Evolutionary conservation across 2,113 vertebrate genomes (phyloP), one percentile per base, ranked within the genome.

Genomic region (Agapornis roseicollis): DNA sequence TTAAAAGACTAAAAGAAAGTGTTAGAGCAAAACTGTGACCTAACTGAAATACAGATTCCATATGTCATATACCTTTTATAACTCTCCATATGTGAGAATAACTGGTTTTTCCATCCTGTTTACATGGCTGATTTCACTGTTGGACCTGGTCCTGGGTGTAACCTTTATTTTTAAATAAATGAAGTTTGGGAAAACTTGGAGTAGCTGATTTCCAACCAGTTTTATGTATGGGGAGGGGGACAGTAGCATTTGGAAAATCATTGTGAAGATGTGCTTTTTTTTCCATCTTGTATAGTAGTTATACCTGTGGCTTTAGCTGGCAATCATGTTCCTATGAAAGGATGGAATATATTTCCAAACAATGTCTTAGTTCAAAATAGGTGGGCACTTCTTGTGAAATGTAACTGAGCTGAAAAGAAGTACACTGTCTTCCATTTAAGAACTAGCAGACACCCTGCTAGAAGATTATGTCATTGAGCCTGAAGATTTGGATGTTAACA

Each of bases 61-160:
- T 92, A 90, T 92, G 93, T 81, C 86, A 90, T 44, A 69, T 93
- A 93, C 63, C 83, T 89, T 93, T 89, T 92, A 73, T 79, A 93
- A 90, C 65, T 73, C 73, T 79, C 76, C 63, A 41, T 94, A 47
- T 90, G 81, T 90, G 83, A 90, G 83, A 81, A 89, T 74, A 93
- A 81, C 88, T 88, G 94, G 65, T 92, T 96, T 97, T 91, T 88
- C 94, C 80, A 85, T 84, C 74, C 84, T 95, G 88, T 96, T 93
- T 96, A 95, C 88, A 83, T 7, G 90, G 68, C 69, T 97, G 94
- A 96, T 95, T 96, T 97, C 96, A 96, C 90, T 92, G 53, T 88
- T 94, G 92, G 92, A 91, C 84, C 91, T 92, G 46, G 33, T 94
- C 53, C 88, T 96, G 95, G 92, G 93, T 83, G 96, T 96, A 95